Percentiles rank a stretch among this genome's conserved stretches.
Evolutionary conservation across 1,140 invertebrate genomes (phyloP).

Genomic region (Halictus rubicundus): DNA sequence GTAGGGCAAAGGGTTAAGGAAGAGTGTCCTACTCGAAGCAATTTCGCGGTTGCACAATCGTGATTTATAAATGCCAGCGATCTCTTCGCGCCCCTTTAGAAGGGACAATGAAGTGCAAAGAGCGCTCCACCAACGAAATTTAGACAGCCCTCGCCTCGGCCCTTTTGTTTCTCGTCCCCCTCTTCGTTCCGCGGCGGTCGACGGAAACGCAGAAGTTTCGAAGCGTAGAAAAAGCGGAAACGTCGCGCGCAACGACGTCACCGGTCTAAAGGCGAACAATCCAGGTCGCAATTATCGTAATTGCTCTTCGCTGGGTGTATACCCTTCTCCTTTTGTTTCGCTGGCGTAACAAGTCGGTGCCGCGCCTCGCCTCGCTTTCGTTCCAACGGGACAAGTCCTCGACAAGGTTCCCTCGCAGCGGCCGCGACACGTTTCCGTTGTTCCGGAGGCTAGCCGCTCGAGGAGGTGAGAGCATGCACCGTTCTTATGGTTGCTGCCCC

Average conservation of each 20-base stretch:
- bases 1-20: too few relatives aligned
- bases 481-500: too few relatives aligned
- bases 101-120: too few relatives aligned
- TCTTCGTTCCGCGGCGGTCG: too few relatives aligned
- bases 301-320: slow-evolving; percentile 16
- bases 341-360: not conserved
- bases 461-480: too few relatives aligned
- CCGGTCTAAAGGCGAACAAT: slow-evolving; percentile 17
- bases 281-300: slow-evolving; percentile 44
- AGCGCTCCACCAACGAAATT: too few relatives aligned
- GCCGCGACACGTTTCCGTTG: not conserved
- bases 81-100: too few relatives aligned
- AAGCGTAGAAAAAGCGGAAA: not conserved
- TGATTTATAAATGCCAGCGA: too few relatives aligned
- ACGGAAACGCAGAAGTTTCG: not conserved
- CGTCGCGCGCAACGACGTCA: not conserved
- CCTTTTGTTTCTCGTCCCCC: not conserved
- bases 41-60: too few relatives aligned
- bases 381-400: not conserved
- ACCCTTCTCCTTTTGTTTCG: slow-evolving; percentile 5
- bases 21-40: too few relatives aligned
- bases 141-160: not conserved
- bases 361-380: not conserved
- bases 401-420: too few relatives aligned
- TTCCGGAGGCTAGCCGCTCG: too few relatives aligned